Evolutionary conservation across 2,113 vertebrate species (phyloP).

Genomic region (Talpa occidentalis): DNA sequence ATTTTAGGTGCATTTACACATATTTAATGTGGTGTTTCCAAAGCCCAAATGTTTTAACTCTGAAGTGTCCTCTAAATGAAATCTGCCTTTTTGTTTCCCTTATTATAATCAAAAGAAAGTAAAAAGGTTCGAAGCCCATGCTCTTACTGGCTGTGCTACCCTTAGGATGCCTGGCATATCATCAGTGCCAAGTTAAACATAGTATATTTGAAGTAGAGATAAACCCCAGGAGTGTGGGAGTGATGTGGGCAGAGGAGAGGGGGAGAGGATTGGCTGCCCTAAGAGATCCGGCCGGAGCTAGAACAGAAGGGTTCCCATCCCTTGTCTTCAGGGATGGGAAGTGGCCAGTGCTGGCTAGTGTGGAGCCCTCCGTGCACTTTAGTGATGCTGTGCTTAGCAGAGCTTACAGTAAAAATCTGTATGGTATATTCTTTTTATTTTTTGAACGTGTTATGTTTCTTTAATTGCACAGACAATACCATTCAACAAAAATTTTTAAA

Average conservation of each 20-base stretch:
- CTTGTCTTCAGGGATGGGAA: neutral
- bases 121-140: neutral
- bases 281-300: neutral
- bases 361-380: neutral
- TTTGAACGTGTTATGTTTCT: neutral
- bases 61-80: conserved; percentile 43
- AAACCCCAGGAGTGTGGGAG: neutral
- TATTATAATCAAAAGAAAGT: neutral
- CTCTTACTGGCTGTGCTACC: neutral
- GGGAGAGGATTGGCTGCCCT: neutral
- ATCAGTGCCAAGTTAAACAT: neutral
- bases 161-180: neutral
- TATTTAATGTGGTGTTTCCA: neutral
- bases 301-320: neutral
- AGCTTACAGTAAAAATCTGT: neutral
- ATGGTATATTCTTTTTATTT: neutral
- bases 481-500: neutral
- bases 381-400: neutral
- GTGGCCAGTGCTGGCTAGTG: neutral
- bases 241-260: neutral
- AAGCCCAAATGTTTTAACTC: conserved; percentile 28
- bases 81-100: neutral
- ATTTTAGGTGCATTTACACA: neutral
- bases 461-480: neutral
- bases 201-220: neutral